Percentiles rank a stretch among this genome's conserved stretches.
phyloP scores from a whole-genome alignment of 64 coral and sea anemone genomes.

The Porites lutea region DNA sequence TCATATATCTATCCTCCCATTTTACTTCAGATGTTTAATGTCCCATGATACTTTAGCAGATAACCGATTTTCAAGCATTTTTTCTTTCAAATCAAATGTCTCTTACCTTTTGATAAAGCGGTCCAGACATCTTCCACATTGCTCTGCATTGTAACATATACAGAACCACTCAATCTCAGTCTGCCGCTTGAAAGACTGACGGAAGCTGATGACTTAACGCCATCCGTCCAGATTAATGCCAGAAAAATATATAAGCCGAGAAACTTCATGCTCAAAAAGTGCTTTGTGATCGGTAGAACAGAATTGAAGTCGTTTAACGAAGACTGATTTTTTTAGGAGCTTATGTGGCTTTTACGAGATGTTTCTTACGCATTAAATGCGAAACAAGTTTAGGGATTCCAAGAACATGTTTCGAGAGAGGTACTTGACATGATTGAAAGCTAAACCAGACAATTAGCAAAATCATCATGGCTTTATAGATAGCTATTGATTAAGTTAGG shows the following conservation, averaged over 20 bases:
- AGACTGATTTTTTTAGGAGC: neutral
- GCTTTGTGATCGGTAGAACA: neutral
- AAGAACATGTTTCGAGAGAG: neutral
- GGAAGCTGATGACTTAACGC: neutral
- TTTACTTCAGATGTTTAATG: no score
- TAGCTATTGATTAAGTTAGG: no score
- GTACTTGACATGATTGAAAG: no score
- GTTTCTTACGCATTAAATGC: neutral
- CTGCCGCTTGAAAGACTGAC: neutral
- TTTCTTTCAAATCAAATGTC: no score
- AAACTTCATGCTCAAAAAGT: neutral
- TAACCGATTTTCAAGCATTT: neutral
- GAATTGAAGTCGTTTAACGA: neutral
- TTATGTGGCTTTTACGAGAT: neutral
- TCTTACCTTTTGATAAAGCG: neutral
- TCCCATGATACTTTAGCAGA: no score
- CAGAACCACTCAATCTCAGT: neutral
- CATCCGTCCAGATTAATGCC: neutral
- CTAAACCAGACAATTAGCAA: no score
- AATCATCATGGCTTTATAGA: no score
- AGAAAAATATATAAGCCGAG: neutral
- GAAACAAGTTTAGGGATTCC: neutral
- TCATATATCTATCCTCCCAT: no score
- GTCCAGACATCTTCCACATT: neutral
- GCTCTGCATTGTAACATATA: neutral